Evolutionary conservation across 64 coral and sea anemone genomes (phyloP).

Genomic region (Actinia tenebrosa): DNA sequence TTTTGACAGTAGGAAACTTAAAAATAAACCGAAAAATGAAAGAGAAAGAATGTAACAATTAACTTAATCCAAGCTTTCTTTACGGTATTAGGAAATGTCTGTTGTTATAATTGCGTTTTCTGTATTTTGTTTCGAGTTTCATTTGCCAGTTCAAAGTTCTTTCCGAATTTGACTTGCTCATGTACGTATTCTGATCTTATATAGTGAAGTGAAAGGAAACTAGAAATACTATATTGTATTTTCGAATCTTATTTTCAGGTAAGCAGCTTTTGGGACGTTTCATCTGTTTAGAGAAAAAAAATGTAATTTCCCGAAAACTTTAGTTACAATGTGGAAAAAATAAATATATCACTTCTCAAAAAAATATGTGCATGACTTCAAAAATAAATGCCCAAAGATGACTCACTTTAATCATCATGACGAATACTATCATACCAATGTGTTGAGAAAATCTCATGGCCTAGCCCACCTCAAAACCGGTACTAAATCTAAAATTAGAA

Average conservation of each 20-base stretch:
- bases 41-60: too few relatives aligned
- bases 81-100: too few relatives aligned
- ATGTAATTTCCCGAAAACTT: neutral
- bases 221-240: neutral
- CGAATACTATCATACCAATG: neutral
- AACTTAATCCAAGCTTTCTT: too few relatives aligned
- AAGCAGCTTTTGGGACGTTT: neutral
- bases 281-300: neutral
- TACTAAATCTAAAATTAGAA: conserved; percentile 5
- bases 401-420: neutral
- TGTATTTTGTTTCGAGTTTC: neutral
- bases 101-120: too few relatives aligned
- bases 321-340: neutral
- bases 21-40: too few relatives aligned
- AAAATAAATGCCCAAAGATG: neutral
- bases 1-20: too few relatives aligned
- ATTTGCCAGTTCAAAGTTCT: too few relatives aligned
- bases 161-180: too few relatives aligned
- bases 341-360: neutral
- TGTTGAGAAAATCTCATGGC: neutral
- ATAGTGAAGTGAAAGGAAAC: neutral
- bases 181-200: too few relatives aligned
- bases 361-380: neutral
- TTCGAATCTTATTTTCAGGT: neutral
- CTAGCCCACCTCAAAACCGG: neutral